Evolutionary conservation across 1,140 invertebrate species (phyloP), one percentile per base, ranked within the genome.

Genomic region (Eriocheir sinensis): DNA sequence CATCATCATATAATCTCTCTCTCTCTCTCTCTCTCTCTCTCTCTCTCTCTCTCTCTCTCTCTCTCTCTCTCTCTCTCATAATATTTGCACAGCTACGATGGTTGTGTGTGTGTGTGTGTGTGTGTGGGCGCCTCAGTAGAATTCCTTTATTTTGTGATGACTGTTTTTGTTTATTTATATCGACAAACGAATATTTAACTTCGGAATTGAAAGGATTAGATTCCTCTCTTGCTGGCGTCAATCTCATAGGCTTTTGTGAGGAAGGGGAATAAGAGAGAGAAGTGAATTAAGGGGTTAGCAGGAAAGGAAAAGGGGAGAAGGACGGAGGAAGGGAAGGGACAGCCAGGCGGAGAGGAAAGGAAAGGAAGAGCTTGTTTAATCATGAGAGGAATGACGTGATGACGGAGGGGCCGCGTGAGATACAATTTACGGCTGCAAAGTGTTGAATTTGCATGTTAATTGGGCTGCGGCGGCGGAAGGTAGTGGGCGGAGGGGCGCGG

Each of bases 21-120:
- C 80, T 81, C 80, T 81, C 80, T 81, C 80, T 81, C 80, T 81
- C 80, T 81, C 80, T 81, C 80, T 81, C 80, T 81, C 80, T 81
- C 80, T 81, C 80, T 81, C 80, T 81, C 80, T 81, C 80, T 81
- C 80, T 72, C 53, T 72, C 53, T 72, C 53, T 72, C 9, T 72
- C 53, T 72, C 9, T 72, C 53, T 72, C 53, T 72, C 9, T 72
- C 53, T 72, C 53, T 72, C 9, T n/a, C 80, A 32, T 8, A 32
- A 36, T n/a, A 9, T 81, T 36, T 53, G 48, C 48, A 21, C 21
- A 21, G 48, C 48, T 9, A 21, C 21, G 48, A 12, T 9, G 48
- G 12, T 17, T 17, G 48, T 2, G 8, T 53, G 48, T 12, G 48
- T 53, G 48, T 21, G 48, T 53, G 48, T 12, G 12, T 53, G 48